These are phyloP conservation scores for Dolichoris vasculosae DNA, from an alignment of 1,140 invertebrate species.

Conservation along the genomic window DNA sequence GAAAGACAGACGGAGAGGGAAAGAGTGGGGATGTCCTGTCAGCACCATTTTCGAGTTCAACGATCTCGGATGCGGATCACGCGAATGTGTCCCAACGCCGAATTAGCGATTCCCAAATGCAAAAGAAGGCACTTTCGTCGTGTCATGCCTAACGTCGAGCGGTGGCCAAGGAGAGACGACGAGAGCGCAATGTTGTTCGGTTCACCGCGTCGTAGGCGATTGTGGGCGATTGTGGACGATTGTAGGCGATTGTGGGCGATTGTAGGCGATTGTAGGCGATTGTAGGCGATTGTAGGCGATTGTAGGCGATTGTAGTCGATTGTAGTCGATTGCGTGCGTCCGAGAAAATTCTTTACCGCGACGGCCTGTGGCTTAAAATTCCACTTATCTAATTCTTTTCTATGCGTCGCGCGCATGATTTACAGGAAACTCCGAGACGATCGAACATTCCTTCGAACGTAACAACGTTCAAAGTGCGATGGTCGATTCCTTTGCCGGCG, in stretches of 20 bases:
- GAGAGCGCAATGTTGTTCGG: no score
- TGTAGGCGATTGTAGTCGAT: no score
- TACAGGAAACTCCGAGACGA: not conserved
- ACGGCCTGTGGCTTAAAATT: constrained; percentile 10
- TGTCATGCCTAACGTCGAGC: not conserved
- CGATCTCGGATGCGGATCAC: constrained; percentile 66
- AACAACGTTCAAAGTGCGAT: not conserved
- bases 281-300: no score
- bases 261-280: no score
- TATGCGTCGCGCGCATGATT: constrained; percentile 9
- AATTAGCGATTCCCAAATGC: constrained; percentile 53
- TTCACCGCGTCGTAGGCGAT: no score
- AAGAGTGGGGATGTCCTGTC: constrained; percentile 64
- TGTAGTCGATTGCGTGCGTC: not conserved
- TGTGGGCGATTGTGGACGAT: no score
- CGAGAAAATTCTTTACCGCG: constrained; percentile 11
- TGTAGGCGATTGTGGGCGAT: no score
- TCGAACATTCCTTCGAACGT: not conserved
- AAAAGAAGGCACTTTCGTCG: constrained; percentile 30
- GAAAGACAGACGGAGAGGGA: constrained; percentile 34
- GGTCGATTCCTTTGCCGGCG: not conserved
- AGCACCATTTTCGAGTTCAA: constrained; percentile 71
- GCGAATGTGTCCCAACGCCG: constrained; percentile 55
- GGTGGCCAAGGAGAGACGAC: no score
- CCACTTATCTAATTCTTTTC: constrained; percentile 33